phyloP scores from a whole-genome alignment of 1,140 invertebrate species.

The Tetragonula clypearis region DNA sequence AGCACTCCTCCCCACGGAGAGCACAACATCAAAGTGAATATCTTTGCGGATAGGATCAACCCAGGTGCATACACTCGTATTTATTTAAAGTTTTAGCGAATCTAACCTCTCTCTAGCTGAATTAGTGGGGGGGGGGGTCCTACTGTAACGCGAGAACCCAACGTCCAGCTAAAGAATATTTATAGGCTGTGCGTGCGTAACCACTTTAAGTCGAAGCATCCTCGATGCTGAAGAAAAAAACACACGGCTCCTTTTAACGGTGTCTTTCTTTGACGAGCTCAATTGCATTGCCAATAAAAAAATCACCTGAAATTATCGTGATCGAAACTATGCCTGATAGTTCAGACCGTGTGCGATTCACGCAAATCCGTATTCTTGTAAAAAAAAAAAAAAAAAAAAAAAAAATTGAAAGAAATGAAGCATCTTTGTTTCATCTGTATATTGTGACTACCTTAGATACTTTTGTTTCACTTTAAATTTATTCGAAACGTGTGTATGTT shows the following conservation, averaged over 20 bases:
- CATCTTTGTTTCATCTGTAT: neutral
- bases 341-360: no score
- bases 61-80: neutral
- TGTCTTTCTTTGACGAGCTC: neutral
- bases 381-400: no score
- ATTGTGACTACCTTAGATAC: neutral
- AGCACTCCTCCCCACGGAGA: no score
- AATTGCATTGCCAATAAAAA: neutral
- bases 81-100: conserved; percentile 39
- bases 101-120: conserved; percentile 6
- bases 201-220: conserved; percentile 55
- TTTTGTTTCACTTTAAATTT: no score
- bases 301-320: neutral
- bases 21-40: neutral
- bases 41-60: neutral
- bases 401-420: no score
- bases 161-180: conserved; percentile 61
- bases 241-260: conserved; percentile 29
- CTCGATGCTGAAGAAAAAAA: conserved; percentile 51
- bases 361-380: no score
- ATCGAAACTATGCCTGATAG: neutral
- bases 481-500: no score
- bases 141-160: conserved; percentile 57
- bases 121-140: conserved; percentile 32
- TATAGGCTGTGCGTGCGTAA: conserved; percentile 50